Base-by-base conservation (phyloP, 2,113 vertebrate genomes). In the Chascanopsetta lugubris region DNA sequence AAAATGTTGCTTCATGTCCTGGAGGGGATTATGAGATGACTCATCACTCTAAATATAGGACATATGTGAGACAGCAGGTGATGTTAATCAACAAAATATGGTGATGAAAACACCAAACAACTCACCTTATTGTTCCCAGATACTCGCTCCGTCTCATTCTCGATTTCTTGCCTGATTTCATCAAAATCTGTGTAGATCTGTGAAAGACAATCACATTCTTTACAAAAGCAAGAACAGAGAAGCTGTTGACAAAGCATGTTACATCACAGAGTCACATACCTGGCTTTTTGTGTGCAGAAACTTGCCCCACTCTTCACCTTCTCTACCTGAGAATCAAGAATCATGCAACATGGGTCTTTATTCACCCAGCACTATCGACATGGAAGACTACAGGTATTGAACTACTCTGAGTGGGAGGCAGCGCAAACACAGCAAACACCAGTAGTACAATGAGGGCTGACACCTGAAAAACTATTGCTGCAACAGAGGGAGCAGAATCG, bases 211-310 rank as follows among this genome's bases (percentile, higher is more conserved):
- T 1, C 0, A 12, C 1, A 56, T 9, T 17, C 1, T 8, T 26
- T 15, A 43, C 8, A 56, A 3, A 24, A 36, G 17, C 3, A 49
- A 34, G 0, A 8, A 17, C 17, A 5, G 12, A 9, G n/a, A 5
- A 17, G 0, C 15, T 18, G 29, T 15, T 0, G 5, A 40, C 17
- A 2, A 0, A 29, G 21, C 20, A 3, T 15, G 26, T 49, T 3
- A 18, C 0, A 1, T 61, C 2, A 24, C 3, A 13, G 6, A 40
- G 0, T 40, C 2, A 0, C 49, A 9, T 92, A 99, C 97, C 96
- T 95, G 95, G 82, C 95, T 96, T 92, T 99, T 99, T 34, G 97
- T 99, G 92, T 99, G 97, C 76, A 99, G 91, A 89, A 99, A 99
- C 92, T 99, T 99, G 61, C 96, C 97, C 97, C 97, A 99, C 77